These are phyloP conservation scores for Macropus fuliginosus DNA, from an alignment of 2,797 vertebrate genomes.

Conservation along the genomic window DNA sequence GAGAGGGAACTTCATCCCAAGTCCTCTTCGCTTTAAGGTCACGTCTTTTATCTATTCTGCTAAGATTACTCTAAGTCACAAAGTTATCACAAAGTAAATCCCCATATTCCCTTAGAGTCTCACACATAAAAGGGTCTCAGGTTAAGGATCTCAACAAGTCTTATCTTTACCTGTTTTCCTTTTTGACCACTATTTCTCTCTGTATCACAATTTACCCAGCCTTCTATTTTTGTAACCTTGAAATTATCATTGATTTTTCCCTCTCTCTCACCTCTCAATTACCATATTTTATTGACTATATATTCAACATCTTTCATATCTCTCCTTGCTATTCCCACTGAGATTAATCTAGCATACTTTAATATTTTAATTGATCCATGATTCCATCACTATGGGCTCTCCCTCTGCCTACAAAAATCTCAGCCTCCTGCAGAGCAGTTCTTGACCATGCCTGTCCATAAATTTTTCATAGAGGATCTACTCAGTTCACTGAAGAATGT, in stretches of 20 bases:
- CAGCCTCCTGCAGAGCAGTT: neutral
- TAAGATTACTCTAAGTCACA: neutral
- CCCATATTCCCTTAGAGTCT: neutral
- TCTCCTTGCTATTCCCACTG: neutral
- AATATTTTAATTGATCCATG: neutral
- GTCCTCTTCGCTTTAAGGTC: neutral
- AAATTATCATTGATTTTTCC: neutral
- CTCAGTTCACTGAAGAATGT: neutral
- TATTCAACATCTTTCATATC: neutral
- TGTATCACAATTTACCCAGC: neutral
- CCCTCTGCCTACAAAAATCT: neutral
- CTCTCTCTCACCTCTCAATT: neutral
- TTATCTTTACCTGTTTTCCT: neutral
- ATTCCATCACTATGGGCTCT: neutral
- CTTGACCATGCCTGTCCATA: neutral
- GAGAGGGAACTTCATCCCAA: neutral
- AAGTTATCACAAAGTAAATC: neutral
- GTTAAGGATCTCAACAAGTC: neutral
- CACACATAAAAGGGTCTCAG: neutral
- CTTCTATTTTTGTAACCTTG: neutral
- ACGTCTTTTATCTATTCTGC: neutral
- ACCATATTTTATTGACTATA: neutral
- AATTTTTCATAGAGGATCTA: neutral
- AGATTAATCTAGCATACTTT: neutral
- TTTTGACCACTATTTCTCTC: neutral